phyloP scores from a whole-genome alignment of 2,888 invertebrate genomes.

The Margaritifera margaritifera region DNA sequence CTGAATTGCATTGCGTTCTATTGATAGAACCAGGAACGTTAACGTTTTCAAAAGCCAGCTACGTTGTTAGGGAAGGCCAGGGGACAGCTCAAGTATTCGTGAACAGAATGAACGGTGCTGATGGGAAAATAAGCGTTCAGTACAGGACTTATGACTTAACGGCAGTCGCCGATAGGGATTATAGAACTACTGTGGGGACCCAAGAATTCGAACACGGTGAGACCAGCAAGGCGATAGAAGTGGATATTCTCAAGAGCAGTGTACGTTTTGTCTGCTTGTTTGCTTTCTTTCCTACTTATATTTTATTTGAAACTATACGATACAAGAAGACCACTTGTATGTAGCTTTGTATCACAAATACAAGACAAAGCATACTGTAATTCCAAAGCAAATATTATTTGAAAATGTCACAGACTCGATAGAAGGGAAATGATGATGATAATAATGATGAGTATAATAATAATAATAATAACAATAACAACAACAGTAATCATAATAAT shows the following conservation, averaged over 20 bases:
- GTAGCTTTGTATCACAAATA: too few relatives aligned
- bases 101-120: constrained; percentile 75
- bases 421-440: too few relatives aligned
- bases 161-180: constrained; percentile 76
- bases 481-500: too few relatives aligned
- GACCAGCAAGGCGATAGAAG: constrained; percentile 75
- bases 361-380: too few relatives aligned
- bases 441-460: too few relatives aligned
- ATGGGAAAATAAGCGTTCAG: constrained; percentile 75
- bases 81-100: constrained; percentile 75
- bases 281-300: not conserved
- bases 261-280: constrained; percentile 24
- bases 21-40: constrained; percentile 76
- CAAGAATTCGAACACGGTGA: constrained; percentile 73
- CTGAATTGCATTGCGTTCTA: too few relatives aligned
- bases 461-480: too few relatives aligned
- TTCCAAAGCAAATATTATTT: too few relatives aligned
- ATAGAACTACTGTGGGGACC: constrained; percentile 75
- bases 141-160: constrained; percentile 78
- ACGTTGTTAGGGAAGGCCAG: constrained; percentile 77
- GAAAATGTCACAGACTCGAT: too few relatives aligned
- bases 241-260: constrained; percentile 77
- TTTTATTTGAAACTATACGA: not conserved
- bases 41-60: constrained; percentile 76
- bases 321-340: too few relatives aligned